phyloP scores from a whole-genome alignment of 2,113 vertebrate genomes.

The Crypturellus undulatus region DNA sequence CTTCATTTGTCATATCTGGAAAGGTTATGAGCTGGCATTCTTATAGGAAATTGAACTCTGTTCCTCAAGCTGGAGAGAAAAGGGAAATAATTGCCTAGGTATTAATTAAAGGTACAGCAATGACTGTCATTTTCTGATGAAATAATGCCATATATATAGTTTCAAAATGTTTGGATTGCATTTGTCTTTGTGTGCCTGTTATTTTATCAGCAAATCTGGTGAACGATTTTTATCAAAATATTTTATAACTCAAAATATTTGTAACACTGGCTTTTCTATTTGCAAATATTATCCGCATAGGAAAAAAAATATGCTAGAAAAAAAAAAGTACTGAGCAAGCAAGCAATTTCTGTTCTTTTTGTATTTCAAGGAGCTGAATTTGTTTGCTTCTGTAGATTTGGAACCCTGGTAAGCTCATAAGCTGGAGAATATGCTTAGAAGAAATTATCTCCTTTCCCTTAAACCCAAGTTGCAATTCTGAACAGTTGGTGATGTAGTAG shows the following conservation, averaged over 20 bases:
- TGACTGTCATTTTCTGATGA: not conserved
- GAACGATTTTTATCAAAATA: not conserved
- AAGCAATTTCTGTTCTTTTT: not conserved
- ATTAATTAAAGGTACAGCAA: not conserved
- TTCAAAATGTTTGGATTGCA: not conserved
- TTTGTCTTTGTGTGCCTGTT: not conserved
- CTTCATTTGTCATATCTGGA: not conserved
- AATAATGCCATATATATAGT: not conserved
- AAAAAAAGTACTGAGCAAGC: not conserved
- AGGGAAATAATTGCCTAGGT: not conserved
- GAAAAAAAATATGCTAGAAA: not conserved
- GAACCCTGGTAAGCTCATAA: not conserved
- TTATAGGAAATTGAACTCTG: not conserved
- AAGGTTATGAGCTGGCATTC: not conserved
- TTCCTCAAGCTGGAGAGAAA: not conserved
- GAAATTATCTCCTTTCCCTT: not conserved
- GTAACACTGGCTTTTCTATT: not conserved
- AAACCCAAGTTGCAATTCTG: not conserved
- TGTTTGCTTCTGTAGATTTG: not conserved
- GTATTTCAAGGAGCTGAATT: not conserved
- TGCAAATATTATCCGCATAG: accelerated
- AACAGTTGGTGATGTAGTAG: not conserved
- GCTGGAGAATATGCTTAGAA: not conserved
- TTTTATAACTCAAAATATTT: not conserved
- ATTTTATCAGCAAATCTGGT: accelerated